A percentile compares a stretch with the other conserved stretches of the same genome.
These are phyloP conservation scores for Vulpes ferrilata DNA, from an alignment of 2,113 vertebrate species.

Conservation along the genomic window DNA sequence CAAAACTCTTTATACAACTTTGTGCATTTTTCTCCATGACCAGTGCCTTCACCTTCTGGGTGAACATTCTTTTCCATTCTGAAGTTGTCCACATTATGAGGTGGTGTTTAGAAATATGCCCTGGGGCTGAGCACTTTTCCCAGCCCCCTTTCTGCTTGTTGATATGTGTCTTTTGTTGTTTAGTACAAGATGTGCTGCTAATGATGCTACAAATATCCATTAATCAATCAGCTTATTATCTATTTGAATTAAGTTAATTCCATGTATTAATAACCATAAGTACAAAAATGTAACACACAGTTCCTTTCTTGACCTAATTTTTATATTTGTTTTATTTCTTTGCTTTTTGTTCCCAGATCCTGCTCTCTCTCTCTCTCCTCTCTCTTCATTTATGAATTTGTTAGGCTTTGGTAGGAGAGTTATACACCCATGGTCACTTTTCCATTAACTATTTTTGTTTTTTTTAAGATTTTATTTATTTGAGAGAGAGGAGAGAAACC, in stretches of 20 bases:
- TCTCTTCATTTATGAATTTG: neutral
- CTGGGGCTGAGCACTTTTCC: neutral
- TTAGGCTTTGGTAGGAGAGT: neutral
- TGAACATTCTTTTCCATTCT: neutral
- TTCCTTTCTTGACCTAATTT: neutral
- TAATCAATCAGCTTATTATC: neutral
- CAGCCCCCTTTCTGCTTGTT: neutral
- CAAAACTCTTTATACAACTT: neutral
- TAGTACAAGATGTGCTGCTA: neutral
- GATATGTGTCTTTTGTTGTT: neutral
- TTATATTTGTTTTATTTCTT: neutral
- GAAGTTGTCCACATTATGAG: neutral
- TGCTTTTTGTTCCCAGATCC: neutral
- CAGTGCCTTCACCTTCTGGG: neutral
- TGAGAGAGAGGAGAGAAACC: no score
- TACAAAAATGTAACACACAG: neutral
- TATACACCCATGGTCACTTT: neutral
- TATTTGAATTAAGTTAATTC: neutral
- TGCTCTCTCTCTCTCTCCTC: neutral
- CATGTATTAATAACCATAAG: neutral
- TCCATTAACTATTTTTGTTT: neutral
- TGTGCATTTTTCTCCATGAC: neutral
- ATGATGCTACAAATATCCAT: neutral
- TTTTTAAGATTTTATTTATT: no score
- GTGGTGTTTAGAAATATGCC: neutral